A percentile compares a stretch with the other conserved stretches of the same genome.
Evolutionary conservation across 2,113 vertebrate species (phyloP).

Genomic region (Sciurus niger): DNA sequence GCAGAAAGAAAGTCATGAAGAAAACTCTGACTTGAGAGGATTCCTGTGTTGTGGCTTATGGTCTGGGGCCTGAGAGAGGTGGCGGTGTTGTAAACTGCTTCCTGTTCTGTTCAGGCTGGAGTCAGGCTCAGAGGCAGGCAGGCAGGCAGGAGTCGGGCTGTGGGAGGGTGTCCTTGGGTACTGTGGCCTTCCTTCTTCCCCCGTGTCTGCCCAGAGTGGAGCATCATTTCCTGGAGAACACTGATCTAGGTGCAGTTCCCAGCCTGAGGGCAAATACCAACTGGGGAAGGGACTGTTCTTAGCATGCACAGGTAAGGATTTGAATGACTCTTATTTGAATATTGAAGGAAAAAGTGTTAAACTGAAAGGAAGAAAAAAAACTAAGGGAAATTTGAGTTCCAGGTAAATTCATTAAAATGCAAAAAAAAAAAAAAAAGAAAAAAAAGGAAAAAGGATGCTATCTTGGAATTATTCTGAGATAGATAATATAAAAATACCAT

Average conservation of each 20-base stretch:
- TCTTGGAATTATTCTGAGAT: not conserved
- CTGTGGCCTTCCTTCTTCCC: not conserved
- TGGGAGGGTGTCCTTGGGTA: not conserved
- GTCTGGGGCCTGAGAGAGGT: not conserved
- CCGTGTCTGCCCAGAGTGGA: too few species aligned
- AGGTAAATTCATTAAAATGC: not conserved
- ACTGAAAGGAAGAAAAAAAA: not conserved
- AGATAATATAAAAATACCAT: not conserved
- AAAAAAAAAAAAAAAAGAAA: not conserved
- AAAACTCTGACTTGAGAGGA: not conserved
- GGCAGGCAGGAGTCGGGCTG: not conserved
- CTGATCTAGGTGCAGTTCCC: not conserved
- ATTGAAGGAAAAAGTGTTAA: not conserved
- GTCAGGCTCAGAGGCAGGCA: not conserved
- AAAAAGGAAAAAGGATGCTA: too few species aligned
- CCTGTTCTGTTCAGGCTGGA: not conserved
- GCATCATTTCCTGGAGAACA: too few species aligned
- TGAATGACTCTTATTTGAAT: not conserved
- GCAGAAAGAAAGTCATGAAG: not conserved
- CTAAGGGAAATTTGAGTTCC: not conserved
- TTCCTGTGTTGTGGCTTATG: not conserved
- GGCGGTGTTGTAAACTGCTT: rapidly evolving
- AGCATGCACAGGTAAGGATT: not conserved
- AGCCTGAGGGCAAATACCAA: not conserved
- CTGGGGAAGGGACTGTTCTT: not conserved